Base-by-base conservation (phyloP, 1,140 invertebrate species). In the Tetramorium parvispinum region DNA sequence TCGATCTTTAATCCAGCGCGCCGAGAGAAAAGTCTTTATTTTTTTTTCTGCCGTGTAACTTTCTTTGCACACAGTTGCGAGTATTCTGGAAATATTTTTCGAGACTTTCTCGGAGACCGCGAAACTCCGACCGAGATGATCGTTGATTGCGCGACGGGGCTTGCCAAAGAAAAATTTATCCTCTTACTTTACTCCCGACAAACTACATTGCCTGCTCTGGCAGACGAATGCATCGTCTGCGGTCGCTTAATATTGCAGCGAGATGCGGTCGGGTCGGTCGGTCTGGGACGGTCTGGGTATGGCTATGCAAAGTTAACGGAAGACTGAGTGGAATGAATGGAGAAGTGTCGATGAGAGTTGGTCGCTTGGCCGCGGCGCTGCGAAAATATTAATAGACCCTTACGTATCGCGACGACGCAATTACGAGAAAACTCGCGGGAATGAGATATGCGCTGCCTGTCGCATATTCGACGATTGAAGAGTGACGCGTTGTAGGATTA, bases 301-400 rank as follows among this genome's bases (percentile, higher is more conserved):
- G 53, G 18, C 21, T 73, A 73, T 82, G 79, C 66, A 82, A 82
- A 73, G 11, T 82, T 82, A 82, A 82, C 65, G 13, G 24, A 7
- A 32, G 53, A 49, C 66, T 59, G 37, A 82, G 65, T 71, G 51
- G 37, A 57, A 82, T 82, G 51, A 82, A 71, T 71, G 37, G 65
- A 32, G 51, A 82, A 71, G 66, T 70, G 78, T 81, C 78, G 78
- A 71, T 71, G 78, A 57, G 66, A 46, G 18, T 82, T 46, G 78
- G 78, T 43, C 43, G 53, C 4, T 24, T 10, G 37, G 11, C 37
- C 37, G 8, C 32, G 40, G 13, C 66, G 78, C 21, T 43, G 21
- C 65, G 37, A 71, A 82, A 82, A 71, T 71, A 82, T 82, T 71
- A 71, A 82, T 57, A 46, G 37, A 43, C 16, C 11, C 24, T 65